A percentile compares a stretch with the other conserved stretches of the same genome.
Evolutionary conservation across 2,113 vertebrate species (phyloP).

Genomic region (Oriolus oriolus): DNA sequence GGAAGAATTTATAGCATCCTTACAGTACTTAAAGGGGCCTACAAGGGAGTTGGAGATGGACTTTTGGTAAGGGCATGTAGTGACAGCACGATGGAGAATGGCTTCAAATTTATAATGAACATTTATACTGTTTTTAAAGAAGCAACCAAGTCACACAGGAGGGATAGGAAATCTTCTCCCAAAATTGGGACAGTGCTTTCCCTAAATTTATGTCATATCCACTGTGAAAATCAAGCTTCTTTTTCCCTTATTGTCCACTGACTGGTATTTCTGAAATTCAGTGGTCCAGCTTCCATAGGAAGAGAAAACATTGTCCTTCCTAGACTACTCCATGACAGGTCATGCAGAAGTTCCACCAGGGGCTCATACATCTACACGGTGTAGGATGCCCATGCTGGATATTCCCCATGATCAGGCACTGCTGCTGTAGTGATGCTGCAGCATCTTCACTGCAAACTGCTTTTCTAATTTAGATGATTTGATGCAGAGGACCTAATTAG

Average conservation of each 20-base stretch:
- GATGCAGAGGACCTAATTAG: neutral
- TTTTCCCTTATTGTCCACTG: neutral
- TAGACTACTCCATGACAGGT: neutral
- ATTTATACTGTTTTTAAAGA: neutral
- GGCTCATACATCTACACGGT: neutral
- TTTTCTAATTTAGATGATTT: neutral
- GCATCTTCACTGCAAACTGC: neutral
- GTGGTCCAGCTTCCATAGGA: neutral
- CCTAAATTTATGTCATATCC: neutral
- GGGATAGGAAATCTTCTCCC: neutral
- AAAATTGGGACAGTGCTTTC: accelerated
- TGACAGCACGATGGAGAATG: neutral
- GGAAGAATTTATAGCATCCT: neutral
- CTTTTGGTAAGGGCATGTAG: neutral
- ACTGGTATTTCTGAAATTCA: neutral
- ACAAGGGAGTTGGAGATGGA: neutral
- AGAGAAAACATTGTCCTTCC: neutral
- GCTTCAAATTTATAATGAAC: neutral
- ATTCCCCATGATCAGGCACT: neutral
- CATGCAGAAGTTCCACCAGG: neutral
- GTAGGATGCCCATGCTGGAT: neutral
- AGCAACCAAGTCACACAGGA: neutral
- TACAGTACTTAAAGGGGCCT: neutral
- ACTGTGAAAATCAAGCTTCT: neutral
- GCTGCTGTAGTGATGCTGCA: neutral